Conservation (phyloP, 2,888 invertebrate genomes). For the Lypha dubia region DNA sequence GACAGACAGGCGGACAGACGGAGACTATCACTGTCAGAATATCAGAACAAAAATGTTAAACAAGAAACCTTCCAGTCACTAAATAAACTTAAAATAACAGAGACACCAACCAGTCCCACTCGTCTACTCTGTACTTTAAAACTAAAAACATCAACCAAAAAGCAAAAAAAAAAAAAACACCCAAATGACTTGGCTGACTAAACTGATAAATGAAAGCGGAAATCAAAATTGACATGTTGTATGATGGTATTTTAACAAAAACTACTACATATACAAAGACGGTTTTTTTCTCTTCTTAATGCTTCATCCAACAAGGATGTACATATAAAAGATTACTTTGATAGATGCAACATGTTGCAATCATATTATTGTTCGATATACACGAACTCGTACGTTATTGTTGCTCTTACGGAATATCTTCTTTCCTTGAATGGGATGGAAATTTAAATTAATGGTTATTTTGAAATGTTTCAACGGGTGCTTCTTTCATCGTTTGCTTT, state of each 20-base stretch:
- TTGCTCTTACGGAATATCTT: not conserved
- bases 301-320: not conserved
- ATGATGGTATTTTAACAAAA: conserved; percentile 25
- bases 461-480: no score
- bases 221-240: conserved; percentile 67
- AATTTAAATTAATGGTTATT: no score
- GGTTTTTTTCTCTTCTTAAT: not conserved
- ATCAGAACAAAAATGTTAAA: conserved; percentile 20
- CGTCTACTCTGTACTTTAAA: no score
- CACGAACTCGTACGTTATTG: not conserved
- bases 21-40: conserved; percentile 23
- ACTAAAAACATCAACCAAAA: no score
- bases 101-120: not conserved
- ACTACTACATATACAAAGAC: not conserved
- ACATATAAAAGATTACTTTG: not conserved
- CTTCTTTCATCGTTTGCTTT: no score
- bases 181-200: not conserved
- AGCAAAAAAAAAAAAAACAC: no score
- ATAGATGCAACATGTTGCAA: conserved; percentile 6
- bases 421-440: not conserved
- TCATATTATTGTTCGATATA: conserved; percentile 6
- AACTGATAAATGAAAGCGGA: conserved; percentile 65
- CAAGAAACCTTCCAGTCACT: not conserved
- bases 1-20: not conserved
- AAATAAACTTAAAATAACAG: conserved; percentile 29